Base-by-base conservation (phyloP, 2,888 invertebrate species). In the Onchidella celtica region DNA sequence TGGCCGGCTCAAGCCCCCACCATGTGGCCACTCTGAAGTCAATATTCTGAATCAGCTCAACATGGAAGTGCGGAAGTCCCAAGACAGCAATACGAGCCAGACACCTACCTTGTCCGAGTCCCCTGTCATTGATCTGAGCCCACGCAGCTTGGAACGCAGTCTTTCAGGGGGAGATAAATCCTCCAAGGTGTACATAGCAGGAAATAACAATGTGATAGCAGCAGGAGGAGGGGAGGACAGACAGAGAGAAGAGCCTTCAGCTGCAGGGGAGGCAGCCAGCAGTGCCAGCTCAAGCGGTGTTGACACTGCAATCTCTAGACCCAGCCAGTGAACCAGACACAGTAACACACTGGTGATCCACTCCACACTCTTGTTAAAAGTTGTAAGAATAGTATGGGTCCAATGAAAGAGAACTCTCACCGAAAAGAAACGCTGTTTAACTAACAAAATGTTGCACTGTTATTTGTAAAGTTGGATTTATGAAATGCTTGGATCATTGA, bases 1-100 rank as follows among this genome's bases (percentile, higher is more conserved):
- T 55, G 81, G 81, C 36, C 76, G 76, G 17, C 72, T 81, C 3
- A 34, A 68, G 47, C 59, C 75, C 24, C 69, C 74, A 14, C 81
- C 74, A 24, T 75, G 69, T 59, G 66, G 61, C 47, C 40, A 59
- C 29, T 63, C 79, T n/a, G 32, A n/a, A 17, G 66, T 79, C 40
- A 79, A 79, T n/a, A 66, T 73, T 65, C 65, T 79, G 9, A 79
- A 79, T 66, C 73, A 79, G 55, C 79, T 79, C 40, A 79, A 79
- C 59, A 21, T 66, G 40, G 40, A 79, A 57, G 21, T 55, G 6
- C 72, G 61, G 6, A 32, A 36, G 17, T 57, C 73, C 57, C 9
- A 34, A 4, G 69, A 79, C 36, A 38, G 70, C 38, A 79, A 72
- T 32, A 32, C 63, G 32, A 61, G 70, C 34, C 65, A 57, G 73